Evolutionary conservation across 2,113 vertebrate genomes (phyloP).

Genomic region (Artemisiospiza belli): DNA sequence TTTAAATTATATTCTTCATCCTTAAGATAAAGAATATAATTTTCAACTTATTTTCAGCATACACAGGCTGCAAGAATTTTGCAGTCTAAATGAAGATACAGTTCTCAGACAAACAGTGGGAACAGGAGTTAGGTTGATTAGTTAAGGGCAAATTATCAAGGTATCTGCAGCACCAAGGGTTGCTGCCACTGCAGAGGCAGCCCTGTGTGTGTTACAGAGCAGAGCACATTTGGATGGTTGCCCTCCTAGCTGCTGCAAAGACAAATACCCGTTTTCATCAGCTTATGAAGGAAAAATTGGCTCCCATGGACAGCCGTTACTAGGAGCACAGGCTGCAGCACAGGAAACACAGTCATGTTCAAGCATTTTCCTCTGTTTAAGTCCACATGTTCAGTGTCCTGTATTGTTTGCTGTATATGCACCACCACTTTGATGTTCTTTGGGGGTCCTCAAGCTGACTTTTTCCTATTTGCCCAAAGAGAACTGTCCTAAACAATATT

Average conservation of each 20-base stretch:
- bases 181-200: neutral
- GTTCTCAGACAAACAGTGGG: neutral
- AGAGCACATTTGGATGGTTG: neutral
- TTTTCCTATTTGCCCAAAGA: neutral
- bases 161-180: neutral
- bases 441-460: neutral
- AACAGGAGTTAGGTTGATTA: neutral
- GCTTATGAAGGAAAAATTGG: neutral
- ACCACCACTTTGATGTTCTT: neutral
- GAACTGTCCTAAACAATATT: neutral
- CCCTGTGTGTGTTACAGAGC: neutral
- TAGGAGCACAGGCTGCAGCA: neutral
- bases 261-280: neutral
- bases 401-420: neutral
- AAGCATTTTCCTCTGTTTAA: neutral
- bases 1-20: neutral
- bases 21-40: neutral
- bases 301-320: rapidly evolving
- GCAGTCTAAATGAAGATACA: neutral
- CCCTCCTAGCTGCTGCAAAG: neutral
- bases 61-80: neutral
- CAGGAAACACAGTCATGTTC: neutral
- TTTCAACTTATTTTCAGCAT: neutral
- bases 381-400: neutral
- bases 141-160: neutral